Base-by-base conservation (phyloP, 2,888 invertebrate genomes). In the Ctenicera cuprea region DNA sequence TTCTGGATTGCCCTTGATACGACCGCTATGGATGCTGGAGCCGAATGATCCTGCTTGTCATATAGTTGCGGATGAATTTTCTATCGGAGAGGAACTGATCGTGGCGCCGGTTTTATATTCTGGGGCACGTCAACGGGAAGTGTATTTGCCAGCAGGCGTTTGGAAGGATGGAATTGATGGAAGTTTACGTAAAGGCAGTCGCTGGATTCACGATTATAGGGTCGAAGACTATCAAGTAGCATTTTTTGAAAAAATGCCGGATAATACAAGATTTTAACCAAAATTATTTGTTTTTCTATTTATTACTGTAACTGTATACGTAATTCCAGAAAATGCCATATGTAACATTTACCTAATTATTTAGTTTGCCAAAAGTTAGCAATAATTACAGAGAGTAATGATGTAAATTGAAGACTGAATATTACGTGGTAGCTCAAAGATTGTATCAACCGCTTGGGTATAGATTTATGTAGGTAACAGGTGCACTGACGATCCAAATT, bases 151-250 rank as follows among this genome's bases (percentile, higher is more conserved):
- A 0, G 93, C 93, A 26, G 98, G 97, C 0, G 94, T 96, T 0
- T 98, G 98, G 98, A 94, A 93, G 82, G 97, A 97, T 83, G 96
- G 96, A 12, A 94, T 96, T 79, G 95, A 96, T 84, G 94, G 94
- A 0, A 95, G 95, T 22, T 89, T 94, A 48, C 90, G 95, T 38
- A 96, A 96, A 82, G 97, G 97, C 0, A 95, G 93, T 78, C 91
- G 96, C 75, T 97, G 96, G 97, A 94, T 97, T 84, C 96, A 96
- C 84, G 94, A 94, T 82, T 96, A 97, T 85, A 90, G 91, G 80
- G 95, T 96, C 9, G 93, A 94, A 9, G 90, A 92, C 66, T 91
- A 95, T 79, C 92, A 94, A 84, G 91, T 96, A 11, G 95, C 96
- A 0, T 95, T 93, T 86, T 96, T 96, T 85, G 91, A 94, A 12